A percentile compares a stretch with the other conserved stretches of the same genome.
Conservation (phyloP, 2,888 invertebrate species). For the Drosophila rubida region DNA sequence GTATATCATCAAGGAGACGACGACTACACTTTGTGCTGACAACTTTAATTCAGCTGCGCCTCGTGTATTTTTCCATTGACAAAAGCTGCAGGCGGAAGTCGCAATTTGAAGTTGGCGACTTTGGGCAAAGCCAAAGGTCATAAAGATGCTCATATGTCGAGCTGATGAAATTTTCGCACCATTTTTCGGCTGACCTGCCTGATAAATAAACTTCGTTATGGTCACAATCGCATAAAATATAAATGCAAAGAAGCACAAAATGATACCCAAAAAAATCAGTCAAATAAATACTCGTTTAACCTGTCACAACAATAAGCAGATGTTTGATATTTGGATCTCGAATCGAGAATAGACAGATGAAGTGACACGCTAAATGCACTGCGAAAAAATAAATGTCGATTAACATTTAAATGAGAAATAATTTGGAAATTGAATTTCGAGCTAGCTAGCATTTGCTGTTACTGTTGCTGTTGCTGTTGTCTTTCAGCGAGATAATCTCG, state of each 20-base stretch:
- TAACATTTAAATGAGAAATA: not conserved
- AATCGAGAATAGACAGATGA: slow-evolving; percentile 53
- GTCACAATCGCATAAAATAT: slow-evolving; percentile 10
- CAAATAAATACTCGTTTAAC: slow-evolving; percentile 55
- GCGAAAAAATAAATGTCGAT: slow-evolving; percentile 13
- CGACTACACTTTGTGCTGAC: slow-evolving; percentile 41
- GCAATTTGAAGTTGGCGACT: slow-evolving; percentile 17
- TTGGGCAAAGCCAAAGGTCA: slow-evolving; percentile 51
- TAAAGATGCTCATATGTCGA: not conserved
- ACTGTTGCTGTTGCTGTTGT: no score
- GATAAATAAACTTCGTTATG: slow-evolving; percentile 26
- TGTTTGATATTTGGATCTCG: slow-evolving; percentile 48
- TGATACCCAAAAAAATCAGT: no score
- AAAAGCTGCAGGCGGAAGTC: slow-evolving; percentile 59
- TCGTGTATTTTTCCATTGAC: slow-evolving; percentile 54
- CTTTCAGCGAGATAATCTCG: slow-evolving; percentile 10
- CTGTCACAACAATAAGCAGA: slow-evolving; percentile 55
- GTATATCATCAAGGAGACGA: slow-evolving; percentile 40
- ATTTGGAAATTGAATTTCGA: not conserved
- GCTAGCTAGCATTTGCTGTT: slow-evolving; percentile 15
- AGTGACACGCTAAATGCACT: slow-evolving; percentile 36
- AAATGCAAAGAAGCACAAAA: not conserved
- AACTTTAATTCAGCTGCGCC: slow-evolving; percentile 2
- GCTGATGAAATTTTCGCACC: slow-evolving; percentile 31
- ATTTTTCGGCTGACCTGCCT: slow-evolving; percentile 6